Evolutionary conservation across 2,888 invertebrate species (phyloP).

Genomic region (Diaperis boleti): DNA sequence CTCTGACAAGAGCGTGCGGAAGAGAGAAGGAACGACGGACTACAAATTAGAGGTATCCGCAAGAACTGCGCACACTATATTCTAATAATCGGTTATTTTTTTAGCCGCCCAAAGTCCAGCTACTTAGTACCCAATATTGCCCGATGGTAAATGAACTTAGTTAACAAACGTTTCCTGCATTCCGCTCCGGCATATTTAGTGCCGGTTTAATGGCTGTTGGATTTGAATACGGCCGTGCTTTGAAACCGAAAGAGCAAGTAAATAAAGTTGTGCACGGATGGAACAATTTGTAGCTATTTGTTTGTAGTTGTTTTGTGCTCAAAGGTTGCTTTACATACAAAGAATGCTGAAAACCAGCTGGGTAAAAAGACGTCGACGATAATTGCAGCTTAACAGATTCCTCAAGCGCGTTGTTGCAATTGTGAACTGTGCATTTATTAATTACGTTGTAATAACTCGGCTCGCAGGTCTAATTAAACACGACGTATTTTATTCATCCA

Average conservation of each 20-base stretch:
- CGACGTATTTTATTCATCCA: constrained; percentile 3
- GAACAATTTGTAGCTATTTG: constrained; percentile 55
- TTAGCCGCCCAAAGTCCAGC: neutral
- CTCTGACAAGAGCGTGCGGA: neutral
- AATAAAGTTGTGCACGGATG: constrained; percentile 48
- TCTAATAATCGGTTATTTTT: neutral
- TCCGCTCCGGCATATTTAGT: constrained; percentile 41
- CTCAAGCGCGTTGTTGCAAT: constrained; percentile 1
- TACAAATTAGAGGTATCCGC: too few relatives aligned
- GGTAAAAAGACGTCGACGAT: constrained; percentile 15
- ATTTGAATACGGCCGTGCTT: constrained; percentile 42
- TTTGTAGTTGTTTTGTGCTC: constrained; percentile 50
- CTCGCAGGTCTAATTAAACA: too few relatives aligned
- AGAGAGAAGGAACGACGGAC: too few relatives aligned
- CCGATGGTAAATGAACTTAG: constrained; percentile 34
- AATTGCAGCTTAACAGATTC: constrained; percentile 29
- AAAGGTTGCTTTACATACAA: constrained; percentile 56
- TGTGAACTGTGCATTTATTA: constrained; percentile 1
- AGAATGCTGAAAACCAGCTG: constrained; percentile 48
- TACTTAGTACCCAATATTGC: constrained; percentile 29
- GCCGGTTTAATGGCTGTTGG: constrained; percentile 34
- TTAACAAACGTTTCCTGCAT: constrained; percentile 44
- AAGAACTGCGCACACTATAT: neutral
- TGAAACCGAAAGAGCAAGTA: constrained; percentile 44
- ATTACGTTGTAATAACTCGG: constrained; percentile 2